Evolutionary conservation across 2,797 vertebrate species (phyloP).

Genomic region (Uromys caudimaculatus): DNA sequence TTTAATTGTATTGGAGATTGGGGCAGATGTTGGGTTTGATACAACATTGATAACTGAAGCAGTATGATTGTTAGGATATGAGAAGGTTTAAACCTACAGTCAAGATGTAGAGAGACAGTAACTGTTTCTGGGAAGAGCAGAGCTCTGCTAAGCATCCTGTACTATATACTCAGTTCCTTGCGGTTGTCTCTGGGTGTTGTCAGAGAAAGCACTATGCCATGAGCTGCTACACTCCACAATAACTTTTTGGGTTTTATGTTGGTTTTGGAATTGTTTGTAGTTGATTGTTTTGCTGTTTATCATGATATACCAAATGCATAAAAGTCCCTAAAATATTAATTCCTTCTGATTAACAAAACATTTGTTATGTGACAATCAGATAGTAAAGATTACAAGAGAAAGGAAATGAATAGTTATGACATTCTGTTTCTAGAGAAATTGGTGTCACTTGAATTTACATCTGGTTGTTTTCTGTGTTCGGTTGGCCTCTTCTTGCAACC

Average conservation of each 20-base stretch:
- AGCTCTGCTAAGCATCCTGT: not conserved
- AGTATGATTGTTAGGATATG: not conserved
- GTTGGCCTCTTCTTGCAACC: not conserved
- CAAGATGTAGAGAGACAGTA: conserved; percentile 24
- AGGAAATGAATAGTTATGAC: conserved; percentile 25
- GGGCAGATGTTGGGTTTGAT: not conserved
- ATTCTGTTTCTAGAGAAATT: conserved; percentile 58
- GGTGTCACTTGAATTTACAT: not conserved
- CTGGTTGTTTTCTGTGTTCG: not conserved
- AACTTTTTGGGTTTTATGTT: conserved; percentile 35
- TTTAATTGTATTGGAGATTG: not conserved
- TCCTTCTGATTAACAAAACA: conserved; percentile 25
- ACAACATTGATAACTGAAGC: not conserved
- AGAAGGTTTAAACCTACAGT: not conserved
- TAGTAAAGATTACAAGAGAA: conserved; percentile 59
- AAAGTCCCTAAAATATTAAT: conserved; percentile 41
- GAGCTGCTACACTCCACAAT: not conserved
- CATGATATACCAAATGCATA: conserved; percentile 51
- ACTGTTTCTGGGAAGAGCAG: not conserved
- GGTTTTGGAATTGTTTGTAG: conserved; percentile 43
- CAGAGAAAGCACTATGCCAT: not conserved
- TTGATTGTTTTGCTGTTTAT: conserved; percentile 65
- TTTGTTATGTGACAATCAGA: conserved; percentile 8
- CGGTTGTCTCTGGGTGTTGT: not conserved
- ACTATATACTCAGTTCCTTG: not conserved